phyloP scores from a whole-genome alignment of 2,113 vertebrate genomes.

The Leucopsar rothschildi region DNA sequence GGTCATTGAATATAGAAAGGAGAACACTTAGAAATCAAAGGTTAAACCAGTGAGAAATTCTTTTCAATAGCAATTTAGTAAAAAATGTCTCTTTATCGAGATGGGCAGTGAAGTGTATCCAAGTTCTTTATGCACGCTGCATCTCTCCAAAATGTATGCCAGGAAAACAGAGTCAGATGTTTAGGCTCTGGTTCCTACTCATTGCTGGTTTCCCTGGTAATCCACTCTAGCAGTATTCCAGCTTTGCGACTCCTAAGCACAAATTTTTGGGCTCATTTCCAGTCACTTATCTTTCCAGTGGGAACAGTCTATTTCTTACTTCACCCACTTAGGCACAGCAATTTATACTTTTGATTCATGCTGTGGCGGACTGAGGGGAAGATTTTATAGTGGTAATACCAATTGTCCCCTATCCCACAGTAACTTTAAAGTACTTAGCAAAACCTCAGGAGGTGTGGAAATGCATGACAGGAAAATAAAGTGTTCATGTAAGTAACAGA shows the following conservation, averaged over 20 bases:
- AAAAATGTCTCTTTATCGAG: neutral
- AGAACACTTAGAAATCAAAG: neutral
- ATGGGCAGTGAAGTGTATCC: neutral
- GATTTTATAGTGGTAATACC: slow-evolving; percentile 21
- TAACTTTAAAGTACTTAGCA: slow-evolving; percentile 37
- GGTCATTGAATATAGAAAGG: neutral
- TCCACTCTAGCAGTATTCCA: slow-evolving; percentile 36
- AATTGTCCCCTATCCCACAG: slow-evolving; percentile 22
- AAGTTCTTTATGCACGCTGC: neutral
- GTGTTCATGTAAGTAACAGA: neutral
- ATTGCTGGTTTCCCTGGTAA: slow-evolving; percentile 53
- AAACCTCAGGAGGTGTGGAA: neutral
- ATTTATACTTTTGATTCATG: slow-evolving; percentile 52
- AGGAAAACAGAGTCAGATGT: slow-evolving; percentile 37
- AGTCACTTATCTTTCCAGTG: slow-evolving; percentile 56
- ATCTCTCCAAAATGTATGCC: neutral
- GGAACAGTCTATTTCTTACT: slow-evolving; percentile 57
- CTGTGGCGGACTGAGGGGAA: neutral
- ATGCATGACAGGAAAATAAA: neutral
- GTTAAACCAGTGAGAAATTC: neutral
- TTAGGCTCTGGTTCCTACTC: slow-evolving; percentile 19
- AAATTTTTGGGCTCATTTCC: slow-evolving; percentile 61
- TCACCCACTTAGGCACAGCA: slow-evolving; percentile 42
- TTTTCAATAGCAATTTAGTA: neutral
- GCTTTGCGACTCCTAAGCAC: slow-evolving; percentile 45